Evolutionary conservation across 1,140 invertebrate genomes (phyloP).

Genomic region (Antheraea pernyi): DNA sequence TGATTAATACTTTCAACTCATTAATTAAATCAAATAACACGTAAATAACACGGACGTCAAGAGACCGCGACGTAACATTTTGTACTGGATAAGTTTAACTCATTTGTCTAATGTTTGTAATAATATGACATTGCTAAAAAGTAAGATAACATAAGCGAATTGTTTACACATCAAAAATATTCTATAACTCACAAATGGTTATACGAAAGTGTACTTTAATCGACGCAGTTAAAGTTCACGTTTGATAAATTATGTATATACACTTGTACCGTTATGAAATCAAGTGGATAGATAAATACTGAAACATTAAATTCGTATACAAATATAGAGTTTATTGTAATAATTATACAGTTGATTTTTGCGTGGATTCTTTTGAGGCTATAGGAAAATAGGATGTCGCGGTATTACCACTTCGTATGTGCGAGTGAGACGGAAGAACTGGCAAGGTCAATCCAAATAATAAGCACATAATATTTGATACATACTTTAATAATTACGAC

Average conservation of each 20-base stretch:
- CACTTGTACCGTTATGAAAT: constrained; percentile 23
- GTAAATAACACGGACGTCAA: background rate
- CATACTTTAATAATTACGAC: background rate
- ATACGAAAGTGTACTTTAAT: constrained; percentile 27
- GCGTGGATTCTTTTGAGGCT: constrained; percentile 13
- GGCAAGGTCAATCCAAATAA: constrained; percentile 55
- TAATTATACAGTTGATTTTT: constrained; percentile 23
- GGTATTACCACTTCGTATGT: constrained; percentile 26
- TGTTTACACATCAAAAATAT: constrained; percentile 22
- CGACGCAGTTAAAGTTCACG: constrained; percentile 14
- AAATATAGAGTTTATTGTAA: constrained; percentile 34
- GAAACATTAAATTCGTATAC: constrained; percentile 29
- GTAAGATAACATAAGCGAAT: constrained; percentile 52
- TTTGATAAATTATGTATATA: constrained; percentile 1
- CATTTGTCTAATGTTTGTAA: constrained; percentile 40
- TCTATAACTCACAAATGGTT: constrained; percentile 11
- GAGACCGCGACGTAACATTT: background rate
- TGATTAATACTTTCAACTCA: too few relatives aligned
- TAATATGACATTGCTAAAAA: constrained; percentile 69
- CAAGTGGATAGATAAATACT: constrained; percentile 54
- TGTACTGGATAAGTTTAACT: constrained; percentile 30
- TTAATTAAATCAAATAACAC: background rate
- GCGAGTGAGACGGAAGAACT: constrained; percentile 42
- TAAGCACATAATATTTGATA: constrained; percentile 18
- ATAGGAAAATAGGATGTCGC: constrained; percentile 55